These are phyloP conservation scores for Pollicipes pollicipes DNA, from an alignment of 1,140 invertebrate species.

Conservation along the genomic window DNA sequence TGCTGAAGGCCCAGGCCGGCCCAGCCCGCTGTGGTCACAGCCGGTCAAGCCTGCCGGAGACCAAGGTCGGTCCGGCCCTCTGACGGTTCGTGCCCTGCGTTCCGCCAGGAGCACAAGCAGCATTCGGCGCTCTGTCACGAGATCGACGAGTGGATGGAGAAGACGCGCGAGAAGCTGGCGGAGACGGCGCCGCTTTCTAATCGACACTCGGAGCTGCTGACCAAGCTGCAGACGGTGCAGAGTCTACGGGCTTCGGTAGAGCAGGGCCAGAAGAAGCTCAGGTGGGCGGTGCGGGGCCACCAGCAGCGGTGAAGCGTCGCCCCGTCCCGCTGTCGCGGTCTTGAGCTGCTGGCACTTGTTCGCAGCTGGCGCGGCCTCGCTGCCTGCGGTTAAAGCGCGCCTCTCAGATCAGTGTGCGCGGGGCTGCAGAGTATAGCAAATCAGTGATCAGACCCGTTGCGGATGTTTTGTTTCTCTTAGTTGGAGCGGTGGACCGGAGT, in stretches of 20 bases:
- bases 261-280: conserved; percentile 72
- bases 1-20: no score
- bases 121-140: conserved; percentile 66
- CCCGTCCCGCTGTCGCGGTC: neutral
- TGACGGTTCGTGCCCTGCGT: conserved; percentile 23
- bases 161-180: conserved; percentile 55
- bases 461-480: no score
- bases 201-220: conserved; percentile 58
- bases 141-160: conserved; percentile 76
- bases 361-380: neutral
- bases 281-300: conserved; percentile 7
- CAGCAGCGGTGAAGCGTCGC: no score
- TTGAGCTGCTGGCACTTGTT: neutral
- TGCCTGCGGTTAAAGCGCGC: no score
- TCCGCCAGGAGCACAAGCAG: conserved; percentile 50
- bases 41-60: no score
- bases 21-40: no score
- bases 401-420: no score
- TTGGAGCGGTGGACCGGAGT: no score
- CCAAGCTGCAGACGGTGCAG: conserved; percentile 64
- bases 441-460: no score
- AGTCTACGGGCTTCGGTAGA: conserved; percentile 64
- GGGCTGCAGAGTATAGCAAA: no score
- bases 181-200: conserved; percentile 46
- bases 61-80: no score